Percentiles rank a stretch among this genome's conserved stretches.
phyloP scores from a whole-genome alignment of 2,797 vertebrate species.

The Bovichtus diacanthus region DNA sequence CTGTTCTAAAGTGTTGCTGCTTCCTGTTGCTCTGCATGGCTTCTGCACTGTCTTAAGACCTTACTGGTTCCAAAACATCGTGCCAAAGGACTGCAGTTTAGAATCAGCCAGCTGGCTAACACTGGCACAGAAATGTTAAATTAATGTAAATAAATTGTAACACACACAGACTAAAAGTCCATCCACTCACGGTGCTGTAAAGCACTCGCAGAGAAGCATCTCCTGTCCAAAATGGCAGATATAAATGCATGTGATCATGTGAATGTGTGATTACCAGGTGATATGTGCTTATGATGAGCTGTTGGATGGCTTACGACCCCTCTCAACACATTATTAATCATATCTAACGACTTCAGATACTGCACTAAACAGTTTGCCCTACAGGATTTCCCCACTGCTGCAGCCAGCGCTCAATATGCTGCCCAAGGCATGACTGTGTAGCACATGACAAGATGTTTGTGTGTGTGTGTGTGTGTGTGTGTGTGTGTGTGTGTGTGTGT shows the following conservation, averaged over 20 bases:
- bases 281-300: constrained; percentile 73
- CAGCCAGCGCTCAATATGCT: constrained; percentile 75
- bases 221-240: constrained; percentile 49
- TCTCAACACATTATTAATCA: constrained; percentile 76
- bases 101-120: neutral
- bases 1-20: no score
- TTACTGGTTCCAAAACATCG: neutral
- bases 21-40: no score
- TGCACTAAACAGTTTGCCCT: constrained; percentile 79
- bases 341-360: constrained; percentile 79
- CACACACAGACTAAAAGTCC: constrained; percentile 26
- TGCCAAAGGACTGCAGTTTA: neutral
- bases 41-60: no score
- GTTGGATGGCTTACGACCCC: constrained; percentile 66
- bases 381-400: constrained; percentile 76
- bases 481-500: constrained; percentile 40
- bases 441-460: constrained; percentile 59
- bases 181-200: constrained; percentile 22
- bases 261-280: constrained; percentile 68
- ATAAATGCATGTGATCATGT: constrained; percentile 56
- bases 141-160: neutral
- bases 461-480: constrained; percentile 32
- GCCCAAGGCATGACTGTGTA: constrained; percentile 74
- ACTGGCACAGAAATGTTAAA: neutral
- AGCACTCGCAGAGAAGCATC: constrained; percentile 31